Conservation (phyloP, 2,888 invertebrate species). For the Paralinhomoeus sp. region DNA sequence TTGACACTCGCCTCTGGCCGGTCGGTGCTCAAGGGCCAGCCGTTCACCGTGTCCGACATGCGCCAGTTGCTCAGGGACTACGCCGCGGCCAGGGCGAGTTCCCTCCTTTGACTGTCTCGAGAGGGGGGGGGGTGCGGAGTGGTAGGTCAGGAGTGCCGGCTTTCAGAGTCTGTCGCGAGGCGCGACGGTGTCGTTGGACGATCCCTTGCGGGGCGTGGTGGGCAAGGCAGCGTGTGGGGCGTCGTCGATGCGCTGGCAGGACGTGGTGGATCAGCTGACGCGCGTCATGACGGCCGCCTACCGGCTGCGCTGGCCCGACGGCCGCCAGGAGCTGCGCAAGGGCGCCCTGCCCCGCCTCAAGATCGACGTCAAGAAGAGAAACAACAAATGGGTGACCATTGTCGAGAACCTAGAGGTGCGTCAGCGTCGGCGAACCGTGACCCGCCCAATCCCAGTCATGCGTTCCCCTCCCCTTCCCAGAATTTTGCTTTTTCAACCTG, state of each 20-base stretch:
- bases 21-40: conserved; percentile 18
- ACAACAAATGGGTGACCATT: background rate
- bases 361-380: background rate
- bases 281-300: background rate
- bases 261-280: background rate
- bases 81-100: conserved; percentile 37
- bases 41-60: conserved; percentile 15
- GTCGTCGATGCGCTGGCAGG: background rate
- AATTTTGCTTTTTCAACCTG: no score
- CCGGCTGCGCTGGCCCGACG: background rate
- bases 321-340: background rate
- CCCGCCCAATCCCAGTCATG: no score
- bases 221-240: no score
- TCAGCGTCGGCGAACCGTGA: no score
- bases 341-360: background rate
- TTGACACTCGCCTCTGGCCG: conserved; percentile 34
- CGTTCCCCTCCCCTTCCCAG: no score
- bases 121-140: no score
- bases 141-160: no score
- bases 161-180: background rate
- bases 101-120: no score
- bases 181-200: no score
- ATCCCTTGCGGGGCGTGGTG: no score
- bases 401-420: background rate
- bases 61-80: conserved; percentile 47